Base-by-base conservation (phyloP, 2,797 vertebrate genomes). In the Channa striata region DNA sequence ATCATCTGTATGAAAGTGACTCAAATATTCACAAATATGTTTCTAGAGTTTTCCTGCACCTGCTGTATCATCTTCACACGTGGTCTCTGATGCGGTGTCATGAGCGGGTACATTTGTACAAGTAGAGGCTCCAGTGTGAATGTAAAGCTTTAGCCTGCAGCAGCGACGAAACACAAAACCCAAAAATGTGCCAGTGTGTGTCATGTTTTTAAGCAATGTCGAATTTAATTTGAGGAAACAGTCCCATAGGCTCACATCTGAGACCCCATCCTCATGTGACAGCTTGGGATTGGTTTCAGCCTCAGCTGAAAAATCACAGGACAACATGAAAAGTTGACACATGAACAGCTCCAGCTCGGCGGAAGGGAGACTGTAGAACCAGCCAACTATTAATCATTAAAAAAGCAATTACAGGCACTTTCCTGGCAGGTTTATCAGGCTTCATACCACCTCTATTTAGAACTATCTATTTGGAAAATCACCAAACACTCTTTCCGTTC, bases 381-480 rank as follows among this genome's bases (percentile, higher is more conserved):
- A 1, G 36, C 11, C 0, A 68, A 75, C 74, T 51, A 79, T 77
- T 59, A 68, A 84, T 83, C 77, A 78, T 83, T 77, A 67, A 80
- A 81, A 74, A 82, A 49, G 58, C 60, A 68, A 78, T 82, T 77
- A 80, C 51, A 44, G 64, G 20, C 51, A 16, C 25, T 68, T 76
- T 17, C 17, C 63, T 72, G 75, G 68, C 71, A 69, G 59, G 48
- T 82, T 76, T 68, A 72, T 80, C 70, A 61, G 59, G 30, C 58
- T 68, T 61, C 57, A 56, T 23, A 57, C 17, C 56, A 20, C 72
- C 80, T 87, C 60, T 83, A 59, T 77, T 81, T 56, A 46, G 72
- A 64, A 46, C 50, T 25, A 8, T 77, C 73, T 54, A 34, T 60
- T 72, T 64, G 75, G 66, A 78, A 20, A 23, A 76, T 11, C 42